Percentiles rank a stretch among this genome's conserved stretches.
phyloP scores from a whole-genome alignment of 92 coral and sea anemone genomes.

The Meandrina meandrites region DNA sequence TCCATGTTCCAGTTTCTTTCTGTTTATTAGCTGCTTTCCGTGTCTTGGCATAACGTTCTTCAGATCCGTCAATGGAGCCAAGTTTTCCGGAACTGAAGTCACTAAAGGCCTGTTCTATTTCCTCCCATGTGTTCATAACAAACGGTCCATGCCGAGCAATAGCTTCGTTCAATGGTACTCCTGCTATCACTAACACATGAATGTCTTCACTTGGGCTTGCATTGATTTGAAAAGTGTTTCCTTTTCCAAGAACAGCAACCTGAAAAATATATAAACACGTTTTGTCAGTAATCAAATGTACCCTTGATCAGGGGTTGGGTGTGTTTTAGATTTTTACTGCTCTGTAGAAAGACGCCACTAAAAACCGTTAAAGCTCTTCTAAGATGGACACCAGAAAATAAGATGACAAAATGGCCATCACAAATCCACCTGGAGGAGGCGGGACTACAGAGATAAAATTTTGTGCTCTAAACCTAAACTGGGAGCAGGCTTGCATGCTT shows the following conservation, averaged over 20 bases:
- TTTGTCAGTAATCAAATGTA: neutral
- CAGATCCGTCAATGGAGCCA: constrained; percentile 89
- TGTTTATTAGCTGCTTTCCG: constrained; percentile 77
- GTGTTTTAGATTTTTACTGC: no score
- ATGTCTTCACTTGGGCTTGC: constrained; percentile 72
- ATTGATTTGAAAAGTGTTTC: constrained; percentile 67
- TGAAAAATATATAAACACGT: neutral
- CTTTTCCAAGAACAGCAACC: constrained; percentile 89
- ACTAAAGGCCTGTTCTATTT: constrained; percentile 77
- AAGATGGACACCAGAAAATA: no score
- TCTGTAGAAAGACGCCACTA: no score
- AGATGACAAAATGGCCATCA: no score
- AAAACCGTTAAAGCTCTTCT: no score
- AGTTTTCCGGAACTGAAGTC: constrained; percentile 84
- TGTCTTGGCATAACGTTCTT: constrained; percentile 90
- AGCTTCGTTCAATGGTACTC: constrained; percentile 89
- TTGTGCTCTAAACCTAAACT: no score
- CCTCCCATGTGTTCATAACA: constrained; percentile 97
- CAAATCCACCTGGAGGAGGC: no score
- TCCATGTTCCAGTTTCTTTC: constrained; percentile 84
- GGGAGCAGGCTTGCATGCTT: no score
- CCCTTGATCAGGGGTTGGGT: neutral
- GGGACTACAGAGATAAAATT: no score
- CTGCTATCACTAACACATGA: constrained; percentile 93
- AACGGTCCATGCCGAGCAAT: constrained; percentile 92